A percentile compares a stretch with the other conserved stretches of the same genome.
These are phyloP conservation scores for Carcharodon carcharias DNA, from an alignment of 2,797 vertebrate species.

Conservation along the genomic window DNA sequence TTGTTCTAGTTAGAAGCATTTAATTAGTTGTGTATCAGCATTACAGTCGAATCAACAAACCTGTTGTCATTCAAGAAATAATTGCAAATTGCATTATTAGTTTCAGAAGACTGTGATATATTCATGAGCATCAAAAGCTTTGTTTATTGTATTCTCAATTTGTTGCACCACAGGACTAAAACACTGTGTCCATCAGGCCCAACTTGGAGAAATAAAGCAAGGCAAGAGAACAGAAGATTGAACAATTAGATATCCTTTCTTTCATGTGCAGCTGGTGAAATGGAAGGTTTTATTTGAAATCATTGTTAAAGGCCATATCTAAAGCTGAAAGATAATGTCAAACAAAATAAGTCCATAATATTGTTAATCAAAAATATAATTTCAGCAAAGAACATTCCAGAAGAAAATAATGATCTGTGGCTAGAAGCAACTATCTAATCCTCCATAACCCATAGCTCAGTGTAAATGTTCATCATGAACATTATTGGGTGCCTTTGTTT, in stretches of 20 bases:
- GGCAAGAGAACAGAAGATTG: not conserved
- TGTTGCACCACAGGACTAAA: not conserved
- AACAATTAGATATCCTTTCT: not conserved
- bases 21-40: not conserved
- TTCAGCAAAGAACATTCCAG: not conserved
- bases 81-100: no score
- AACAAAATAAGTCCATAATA: not conserved
- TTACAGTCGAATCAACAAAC: not conserved
- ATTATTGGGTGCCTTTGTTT: not conserved
- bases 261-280: not conserved
- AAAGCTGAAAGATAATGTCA: not conserved
- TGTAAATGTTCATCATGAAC: not conserved
- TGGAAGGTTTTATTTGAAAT: not conserved
- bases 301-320: not conserved
- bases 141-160: not conserved
- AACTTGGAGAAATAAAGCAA: not conserved
- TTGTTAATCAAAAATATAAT: constrained; percentile 16
- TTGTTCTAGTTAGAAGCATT: not conserved
- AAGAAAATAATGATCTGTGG: not conserved
- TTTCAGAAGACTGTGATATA: no score
- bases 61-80: not conserved
- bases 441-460: not conserved
- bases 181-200: not conserved
- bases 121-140: not conserved
- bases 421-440: not conserved